Percentiles rank a stretch among this genome's conserved stretches.
Conservation (phyloP, 2,797 vertebrate species). For the Karalla daura region DNA sequence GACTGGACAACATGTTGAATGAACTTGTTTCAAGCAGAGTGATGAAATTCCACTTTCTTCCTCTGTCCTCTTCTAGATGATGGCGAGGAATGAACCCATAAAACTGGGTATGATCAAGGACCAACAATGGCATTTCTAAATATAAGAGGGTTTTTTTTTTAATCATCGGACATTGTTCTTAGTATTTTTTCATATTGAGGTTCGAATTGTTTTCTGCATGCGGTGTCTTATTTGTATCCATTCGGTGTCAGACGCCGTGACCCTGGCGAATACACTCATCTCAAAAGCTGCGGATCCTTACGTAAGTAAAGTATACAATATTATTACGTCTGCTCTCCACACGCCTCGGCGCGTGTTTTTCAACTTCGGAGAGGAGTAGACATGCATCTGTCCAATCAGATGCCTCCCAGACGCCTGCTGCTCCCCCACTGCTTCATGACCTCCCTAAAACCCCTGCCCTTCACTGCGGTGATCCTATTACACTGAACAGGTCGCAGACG, state of each 20-base stretch:
- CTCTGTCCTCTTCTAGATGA: too few species aligned
- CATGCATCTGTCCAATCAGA: constrained; percentile 57
- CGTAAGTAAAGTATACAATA: neutral
- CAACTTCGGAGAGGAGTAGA: constrained; percentile 16
- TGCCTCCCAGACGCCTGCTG: constrained; percentile 23
- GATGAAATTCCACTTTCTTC: too few species aligned
- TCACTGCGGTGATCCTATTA: constrained; percentile 55
- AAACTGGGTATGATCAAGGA: too few species aligned
- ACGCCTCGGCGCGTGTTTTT: constrained; percentile 22
- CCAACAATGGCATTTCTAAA: too few species aligned
- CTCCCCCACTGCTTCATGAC: constrained; percentile 46
- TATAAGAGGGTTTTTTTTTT: too few species aligned
- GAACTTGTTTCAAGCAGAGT: too few species aligned
- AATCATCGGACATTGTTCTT: too few species aligned
- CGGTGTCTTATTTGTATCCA: neutral
- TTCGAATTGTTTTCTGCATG: neutral
- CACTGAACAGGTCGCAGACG: constrained; percentile 56
- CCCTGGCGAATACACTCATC: neutral
- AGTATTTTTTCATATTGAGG: too few species aligned
- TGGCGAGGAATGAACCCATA: too few species aligned
- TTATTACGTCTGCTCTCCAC: neutral
- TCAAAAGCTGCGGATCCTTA: too few species aligned
- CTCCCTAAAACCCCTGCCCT: constrained; percentile 46
- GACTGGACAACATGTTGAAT: too few species aligned
- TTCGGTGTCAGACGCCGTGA: neutral